Conservation (phyloP, 2,797 vertebrate genomes). For the Margarornis squamiger region DNA sequence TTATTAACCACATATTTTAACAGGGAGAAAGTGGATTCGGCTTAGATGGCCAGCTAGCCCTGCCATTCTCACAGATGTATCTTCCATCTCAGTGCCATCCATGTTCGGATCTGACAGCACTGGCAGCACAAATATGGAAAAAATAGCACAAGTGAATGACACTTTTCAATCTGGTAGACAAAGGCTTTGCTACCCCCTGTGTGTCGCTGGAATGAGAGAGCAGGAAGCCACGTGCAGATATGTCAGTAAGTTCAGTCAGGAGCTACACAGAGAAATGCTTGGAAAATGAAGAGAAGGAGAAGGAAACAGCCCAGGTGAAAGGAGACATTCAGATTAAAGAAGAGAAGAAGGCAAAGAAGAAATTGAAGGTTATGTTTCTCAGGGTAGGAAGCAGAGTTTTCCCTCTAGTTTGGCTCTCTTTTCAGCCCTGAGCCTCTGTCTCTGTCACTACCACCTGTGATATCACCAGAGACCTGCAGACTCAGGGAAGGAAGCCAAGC, state of each 20-base stretch:
- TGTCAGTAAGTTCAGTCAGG: background rate
- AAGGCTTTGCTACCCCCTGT: background rate
- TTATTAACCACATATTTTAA: background rate
- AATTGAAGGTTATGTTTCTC: background rate
- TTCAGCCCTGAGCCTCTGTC: background rate
- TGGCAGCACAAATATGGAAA: background rate
- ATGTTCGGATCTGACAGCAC: fast-evolving
- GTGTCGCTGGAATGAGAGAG: background rate
- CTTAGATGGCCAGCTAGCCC: background rate
- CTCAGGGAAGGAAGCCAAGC: background rate
- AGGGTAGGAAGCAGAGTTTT: background rate
- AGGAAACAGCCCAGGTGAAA: background rate
- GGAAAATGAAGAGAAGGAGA: background rate
- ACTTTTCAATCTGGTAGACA: background rate
- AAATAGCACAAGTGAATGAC: background rate
- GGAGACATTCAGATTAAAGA: background rate
- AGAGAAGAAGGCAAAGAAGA: background rate
- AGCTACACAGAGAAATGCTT: background rate
- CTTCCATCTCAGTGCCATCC: background rate
- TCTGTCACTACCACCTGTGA: background rate
- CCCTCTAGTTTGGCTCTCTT: background rate
- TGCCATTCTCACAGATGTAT: background rate
- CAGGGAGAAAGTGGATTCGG: background rate
- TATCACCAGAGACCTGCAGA: background rate
- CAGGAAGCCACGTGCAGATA: background rate